Base-by-base conservation (phyloP, 2,113 vertebrate genomes). In the Henicopernis longicauda region DNA sequence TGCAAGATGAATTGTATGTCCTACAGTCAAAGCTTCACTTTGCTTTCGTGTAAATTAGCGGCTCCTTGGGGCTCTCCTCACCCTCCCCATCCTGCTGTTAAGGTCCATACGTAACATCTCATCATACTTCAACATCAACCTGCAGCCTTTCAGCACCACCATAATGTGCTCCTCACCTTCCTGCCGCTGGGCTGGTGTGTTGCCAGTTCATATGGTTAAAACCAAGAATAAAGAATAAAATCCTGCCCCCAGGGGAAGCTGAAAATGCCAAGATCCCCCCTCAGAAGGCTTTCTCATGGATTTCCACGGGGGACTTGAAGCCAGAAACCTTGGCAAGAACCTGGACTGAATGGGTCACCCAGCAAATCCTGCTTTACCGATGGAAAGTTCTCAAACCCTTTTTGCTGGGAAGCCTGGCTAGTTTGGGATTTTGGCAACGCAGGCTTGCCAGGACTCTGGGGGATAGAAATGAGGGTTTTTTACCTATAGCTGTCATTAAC, bases 401-500 rank as follows among this genome's bases (percentile, higher is more conserved):
- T 74, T 90, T 1, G 7, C 55, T 76, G 59, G 55, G 88, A 95
- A 90, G 52, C 27, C 58, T 63, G 86, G 69, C 9, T 79, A 36
- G 23, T 83, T 67, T 57, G 61, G 84, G 78, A 92, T 79, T 79
- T 89, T 72, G 84, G 77, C 82, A 79, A 27, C 3, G 17, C 16
- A 66, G 27, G 42, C 59, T 71, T 82, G 50, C n/a, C n/a, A 84
- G 57, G 73, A 42, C 65, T 71, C 80, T 38, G 26, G 73, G 83
- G 74, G 63, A 65, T 8, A 65, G 2, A 89, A 92, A 92, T 45
- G 6, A 71, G 21, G 4, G 45, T 80, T 83, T 93, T 95, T 94
- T 29, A 96, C 91, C 91, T 96, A 92, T 59, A 95, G 81, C 65
- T 96, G 83, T 94, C 70, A 47, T 89, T 91, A 89, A 89, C n/a